These are phyloP conservation scores for Ranitomeya variabilis DNA, from an alignment of 2,113 vertebrate genomes.

Conservation along the genomic window DNA sequence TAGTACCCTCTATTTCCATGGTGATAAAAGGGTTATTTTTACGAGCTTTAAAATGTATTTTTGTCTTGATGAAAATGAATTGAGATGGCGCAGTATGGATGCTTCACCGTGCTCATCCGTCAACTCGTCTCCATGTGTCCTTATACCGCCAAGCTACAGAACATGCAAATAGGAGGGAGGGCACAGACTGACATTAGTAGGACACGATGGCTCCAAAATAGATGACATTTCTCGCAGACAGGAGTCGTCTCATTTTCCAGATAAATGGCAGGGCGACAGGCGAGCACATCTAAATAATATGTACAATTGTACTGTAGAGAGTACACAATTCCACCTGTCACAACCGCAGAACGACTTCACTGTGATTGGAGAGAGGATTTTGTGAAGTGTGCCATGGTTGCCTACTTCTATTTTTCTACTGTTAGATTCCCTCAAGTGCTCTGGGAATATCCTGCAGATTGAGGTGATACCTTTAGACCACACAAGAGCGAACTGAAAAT, in stretches of 20 bases:
- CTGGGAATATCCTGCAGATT: constrained; percentile 3
- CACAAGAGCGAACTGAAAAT: neutral
- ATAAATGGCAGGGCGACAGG: constrained; percentile 35
- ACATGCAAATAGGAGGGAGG: constrained; percentile 37
- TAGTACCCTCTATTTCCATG: constrained; percentile 21
- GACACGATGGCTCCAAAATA: constrained; percentile 25
- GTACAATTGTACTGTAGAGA: neutral
- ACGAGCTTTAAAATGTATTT: constrained; percentile 31
- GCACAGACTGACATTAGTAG: constrained; percentile 41
- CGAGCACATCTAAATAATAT: neutral
- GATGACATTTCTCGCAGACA: constrained; percentile 42
- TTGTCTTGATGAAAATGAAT: constrained; percentile 18
- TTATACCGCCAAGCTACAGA: constrained; percentile 26
- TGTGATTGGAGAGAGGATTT: neutral
- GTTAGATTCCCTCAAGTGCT: constrained; percentile 2
- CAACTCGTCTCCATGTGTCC: constrained; percentile 1
- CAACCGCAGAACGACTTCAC: neutral
- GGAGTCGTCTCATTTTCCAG: constrained; percentile 22
- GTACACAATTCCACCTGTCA: neutral
- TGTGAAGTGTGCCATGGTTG: neutral
- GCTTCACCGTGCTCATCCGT: constrained; percentile 35
- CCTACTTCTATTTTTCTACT: constrained; percentile 6
- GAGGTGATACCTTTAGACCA: constrained; percentile 14
- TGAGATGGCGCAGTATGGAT: neutral
- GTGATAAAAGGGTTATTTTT: constrained; percentile 49